Evolutionary conservation across 2,888 invertebrate genomes (phyloP).

Genomic region (Actias luna): DNA sequence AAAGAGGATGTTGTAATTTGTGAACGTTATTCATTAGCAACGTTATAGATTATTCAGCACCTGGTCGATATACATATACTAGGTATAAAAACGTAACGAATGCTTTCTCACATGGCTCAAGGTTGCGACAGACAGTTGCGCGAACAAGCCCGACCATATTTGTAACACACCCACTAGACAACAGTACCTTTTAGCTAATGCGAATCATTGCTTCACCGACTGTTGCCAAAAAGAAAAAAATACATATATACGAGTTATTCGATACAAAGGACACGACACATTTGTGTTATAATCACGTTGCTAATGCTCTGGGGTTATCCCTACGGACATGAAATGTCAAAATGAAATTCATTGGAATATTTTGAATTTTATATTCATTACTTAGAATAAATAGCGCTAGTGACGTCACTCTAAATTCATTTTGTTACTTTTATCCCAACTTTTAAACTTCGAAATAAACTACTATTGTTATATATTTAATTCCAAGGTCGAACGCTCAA

Average conservation of each 20-base stretch:
- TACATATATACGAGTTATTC: conserved; percentile 10
- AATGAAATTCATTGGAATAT: too few species aligned
- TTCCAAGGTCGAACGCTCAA: conserved; percentile 2
- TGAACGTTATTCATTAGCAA: conserved; percentile 41
- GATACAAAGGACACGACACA: neutral
- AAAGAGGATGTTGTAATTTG: conserved; percentile 46
- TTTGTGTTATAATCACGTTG: neutral
- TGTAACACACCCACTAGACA: conserved; percentile 47
- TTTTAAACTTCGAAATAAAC: neutral
- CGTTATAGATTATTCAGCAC: conserved; percentile 45
- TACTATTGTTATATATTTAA: neutral
- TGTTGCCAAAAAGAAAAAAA: conserved; percentile 3
- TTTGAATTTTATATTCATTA: too few species aligned
- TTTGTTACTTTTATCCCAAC: neutral
- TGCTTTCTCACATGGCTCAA: conserved; percentile 58
- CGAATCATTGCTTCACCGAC: conserved; percentile 15
- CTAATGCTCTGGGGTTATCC: neutral
- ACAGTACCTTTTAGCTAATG: conserved; percentile 16
- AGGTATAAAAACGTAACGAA: conserved; percentile 41
- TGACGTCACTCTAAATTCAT: neutral
- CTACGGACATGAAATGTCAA: too few species aligned
- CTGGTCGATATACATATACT: conserved; percentile 35
- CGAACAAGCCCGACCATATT: conserved; percentile 51
- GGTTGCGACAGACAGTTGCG: conserved; percentile 56
- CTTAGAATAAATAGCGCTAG: neutral